These are phyloP conservation scores for Acipenser transmontanus DNA, from an alignment of 2,797 vertebrate species.

Conservation along the genomic window DNA sequence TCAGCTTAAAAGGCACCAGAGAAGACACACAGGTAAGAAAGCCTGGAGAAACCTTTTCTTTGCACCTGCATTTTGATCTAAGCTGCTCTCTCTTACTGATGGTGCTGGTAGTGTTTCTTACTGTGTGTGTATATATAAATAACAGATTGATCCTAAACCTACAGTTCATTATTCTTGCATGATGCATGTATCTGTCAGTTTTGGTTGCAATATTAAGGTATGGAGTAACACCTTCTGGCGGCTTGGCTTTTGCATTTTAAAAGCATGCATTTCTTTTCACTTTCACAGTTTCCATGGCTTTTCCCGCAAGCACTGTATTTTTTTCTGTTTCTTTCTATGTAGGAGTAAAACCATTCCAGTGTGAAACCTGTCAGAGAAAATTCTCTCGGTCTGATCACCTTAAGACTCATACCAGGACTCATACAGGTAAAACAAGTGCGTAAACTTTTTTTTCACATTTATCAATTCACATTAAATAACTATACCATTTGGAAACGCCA, in stretches of 20 bases:
- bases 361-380: constrained; percentile 96
- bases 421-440: constrained; percentile 99
- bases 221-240: too few relatives aligned
- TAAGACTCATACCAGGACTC: constrained; percentile 99
- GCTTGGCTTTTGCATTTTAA: neutral
- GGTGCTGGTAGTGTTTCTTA: too few relatives aligned
- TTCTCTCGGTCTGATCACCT: constrained; percentile 97
- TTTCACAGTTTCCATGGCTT: too few relatives aligned
- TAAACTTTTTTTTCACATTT: constrained; percentile 93
- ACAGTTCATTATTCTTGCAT: too few relatives aligned
- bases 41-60: neutral
- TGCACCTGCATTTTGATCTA: neutral
- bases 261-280: neutral
- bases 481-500: neutral
- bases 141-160: too few relatives aligned
- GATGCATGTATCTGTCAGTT: too few relatives aligned
- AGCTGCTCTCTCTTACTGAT: neutral
- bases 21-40: constrained; percentile 91
- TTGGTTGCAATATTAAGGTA: too few relatives aligned
- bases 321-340: constrained; percentile 29
- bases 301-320: neutral
- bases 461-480: constrained; percentile 40
- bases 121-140: too few relatives aligned
- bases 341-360: constrained; percentile 98
- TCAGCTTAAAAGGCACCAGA: constrained; percentile 95